A percentile compares a stretch with the other conserved stretches of the same genome.
Conservation (phyloP, 2,888 invertebrate genomes). For the Thelaira solivaga region DNA sequence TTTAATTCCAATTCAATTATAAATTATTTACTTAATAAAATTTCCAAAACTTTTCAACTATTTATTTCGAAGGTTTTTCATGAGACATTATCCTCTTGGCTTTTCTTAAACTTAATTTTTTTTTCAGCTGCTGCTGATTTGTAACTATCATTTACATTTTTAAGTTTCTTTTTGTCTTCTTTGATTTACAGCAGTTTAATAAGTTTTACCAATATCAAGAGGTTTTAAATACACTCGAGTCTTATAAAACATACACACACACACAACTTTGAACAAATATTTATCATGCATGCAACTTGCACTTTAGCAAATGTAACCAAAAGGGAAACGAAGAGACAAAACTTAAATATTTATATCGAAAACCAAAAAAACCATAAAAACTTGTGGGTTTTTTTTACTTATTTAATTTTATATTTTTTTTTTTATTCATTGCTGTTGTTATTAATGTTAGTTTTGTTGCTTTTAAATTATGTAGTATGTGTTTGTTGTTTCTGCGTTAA, state of each 20-base stretch:
- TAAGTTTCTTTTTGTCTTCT: constrained; percentile 27
- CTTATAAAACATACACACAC: neutral
- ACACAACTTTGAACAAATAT: neutral
- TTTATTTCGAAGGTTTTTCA: no score
- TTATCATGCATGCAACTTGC: neutral
- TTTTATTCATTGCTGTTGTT: constrained; percentile 16
- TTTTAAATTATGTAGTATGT: constrained; percentile 8
- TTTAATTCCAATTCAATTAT: no score
- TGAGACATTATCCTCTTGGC: no score
- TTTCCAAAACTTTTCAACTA: no score
- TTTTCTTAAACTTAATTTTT: no score
- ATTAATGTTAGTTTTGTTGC: constrained; percentile 25
- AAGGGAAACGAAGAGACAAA: constrained; percentile 15
- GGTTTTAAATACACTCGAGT: constrained; percentile 52
- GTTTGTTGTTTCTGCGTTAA: constrained; percentile 24
- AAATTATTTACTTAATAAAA: no score
- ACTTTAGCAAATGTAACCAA: neutral
- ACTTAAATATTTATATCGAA: constrained; percentile 42
- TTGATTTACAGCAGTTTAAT: constrained; percentile 62
- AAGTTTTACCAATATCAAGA: constrained; percentile 58
- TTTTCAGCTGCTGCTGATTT: constrained; percentile 35
- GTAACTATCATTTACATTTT: neutral
- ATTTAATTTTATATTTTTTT: constrained; percentile 2
- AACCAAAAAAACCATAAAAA: constrained; percentile 46
- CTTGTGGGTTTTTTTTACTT: constrained; percentile 49